Evolutionary conservation across 2,888 invertebrate genomes (phyloP), one percentile per base, ranked within the genome.

Genomic region (Bedellia somnulentella): DNA sequence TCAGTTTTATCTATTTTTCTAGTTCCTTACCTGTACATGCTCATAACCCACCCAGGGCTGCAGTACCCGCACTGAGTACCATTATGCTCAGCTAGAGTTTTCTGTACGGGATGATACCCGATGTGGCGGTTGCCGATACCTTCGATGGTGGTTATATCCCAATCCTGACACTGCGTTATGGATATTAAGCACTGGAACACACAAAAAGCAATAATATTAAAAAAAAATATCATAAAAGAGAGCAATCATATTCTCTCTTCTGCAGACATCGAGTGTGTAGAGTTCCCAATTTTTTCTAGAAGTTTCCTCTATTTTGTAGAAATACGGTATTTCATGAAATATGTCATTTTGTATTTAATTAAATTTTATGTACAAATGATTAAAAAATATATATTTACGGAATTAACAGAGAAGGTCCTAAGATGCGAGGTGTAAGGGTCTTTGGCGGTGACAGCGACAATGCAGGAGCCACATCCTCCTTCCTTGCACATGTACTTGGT

Each of bases 21-120:
- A 18, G 18, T 6, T 18, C 9, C 18, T 18, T 18, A 27, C 58
- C 66, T 57, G 55, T 81, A 82, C 85, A 87, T 86, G 44, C 80
- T 82, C 86, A 87, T 87, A 23, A 89, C 80, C 82, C 87, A 87
- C 5, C 87, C 89, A 1, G 87, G 81, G 14, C 83, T 81, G 47
- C 89, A 89, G 50, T 76, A 86, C 0, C 87, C 87, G 47, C 87
- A 87, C 51, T 87, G 87, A 0, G 82, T 80, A 1, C 86, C 87
- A 45, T 84, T 81, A 44, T 79, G 71, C 24, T 80, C 62, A 0
- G 82, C 83, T 22, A 87, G 48, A 2, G 78, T 56, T 33, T 68
- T 64, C 50, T 87, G 86, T 10, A 88, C 63, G 1, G 78, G 70
- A 44, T 87, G 83, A 49, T 86, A 86, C 1, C 86, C 85, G 2